Conservation (phyloP, 2,888 invertebrate species). For the Venusia cambrica region DNA sequence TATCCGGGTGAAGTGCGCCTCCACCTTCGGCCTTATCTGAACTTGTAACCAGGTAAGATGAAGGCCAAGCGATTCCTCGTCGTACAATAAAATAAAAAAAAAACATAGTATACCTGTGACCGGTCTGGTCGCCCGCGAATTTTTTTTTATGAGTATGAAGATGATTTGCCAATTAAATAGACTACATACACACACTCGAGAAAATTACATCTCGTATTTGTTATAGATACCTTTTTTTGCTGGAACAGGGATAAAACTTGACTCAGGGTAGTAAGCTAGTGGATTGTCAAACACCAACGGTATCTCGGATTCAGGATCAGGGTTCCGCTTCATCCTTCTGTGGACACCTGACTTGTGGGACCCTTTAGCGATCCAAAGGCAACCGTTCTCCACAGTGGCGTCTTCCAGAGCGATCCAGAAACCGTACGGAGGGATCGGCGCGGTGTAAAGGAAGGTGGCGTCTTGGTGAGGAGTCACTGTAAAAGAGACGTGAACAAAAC, state of each 20-base stretch:
- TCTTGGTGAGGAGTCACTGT: conserved; percentile 93
- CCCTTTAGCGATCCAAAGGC: conserved; percentile 94
- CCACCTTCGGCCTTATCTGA: too few relatives aligned
- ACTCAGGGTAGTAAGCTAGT: conserved; percentile 85
- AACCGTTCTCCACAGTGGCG: conserved; percentile 95
- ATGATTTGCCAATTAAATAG: too few relatives aligned
- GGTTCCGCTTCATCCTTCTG: conserved; percentile 85
- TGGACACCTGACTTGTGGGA: conserved; percentile 94
- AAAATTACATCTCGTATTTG: background rate
- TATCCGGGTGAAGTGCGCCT: too few relatives aligned
- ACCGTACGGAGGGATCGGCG: conserved; percentile 90
- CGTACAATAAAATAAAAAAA: too few relatives aligned
- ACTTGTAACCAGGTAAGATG: too few relatives aligned
- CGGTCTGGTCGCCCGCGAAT: too few relatives aligned
- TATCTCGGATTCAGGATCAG: conserved; percentile 81
- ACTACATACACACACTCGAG: too few relatives aligned
- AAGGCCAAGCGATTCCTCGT: too few relatives aligned
- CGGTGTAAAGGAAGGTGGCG: conserved; percentile 91
- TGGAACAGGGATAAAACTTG: conserved; percentile 88
- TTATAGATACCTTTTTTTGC: conserved; percentile 88
- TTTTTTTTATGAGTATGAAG: too few relatives aligned
- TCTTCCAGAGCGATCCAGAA: conserved; percentile 99
- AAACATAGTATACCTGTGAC: too few relatives aligned
- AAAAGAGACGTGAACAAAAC: too few relatives aligned
- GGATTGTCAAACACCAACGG: conserved; percentile 86